Base-by-base conservation (phyloP, 2,113 vertebrate species). In the Protomyctophum bolini region DNA sequence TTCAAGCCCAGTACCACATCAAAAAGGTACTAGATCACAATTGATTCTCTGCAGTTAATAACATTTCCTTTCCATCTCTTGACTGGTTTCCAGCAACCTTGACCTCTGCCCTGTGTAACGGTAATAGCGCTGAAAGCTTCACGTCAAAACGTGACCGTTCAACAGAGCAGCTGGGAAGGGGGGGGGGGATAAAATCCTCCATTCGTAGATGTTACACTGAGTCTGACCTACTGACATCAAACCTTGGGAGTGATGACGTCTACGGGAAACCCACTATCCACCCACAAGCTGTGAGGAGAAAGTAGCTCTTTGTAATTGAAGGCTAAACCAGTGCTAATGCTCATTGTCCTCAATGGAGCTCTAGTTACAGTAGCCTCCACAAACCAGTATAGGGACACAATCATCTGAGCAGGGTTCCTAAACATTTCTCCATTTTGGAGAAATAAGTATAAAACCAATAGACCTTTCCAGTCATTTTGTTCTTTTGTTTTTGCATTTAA, bases 181-280 rank as follows among this genome's bases (percentile, higher is more conserved):
- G 14, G 2, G 28, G 21, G 14, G 54, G 14, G 28, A 61, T 61
- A 56, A 49, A 63, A 52, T 72, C 60, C 7, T 28, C 1, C 1
- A 73, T 66, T 52, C 75, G 41, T 75, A 0, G 1, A 55, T 64
- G 62, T 68, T 69, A 56, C 55, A 54, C 15, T 68, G 33, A 41
- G 33, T 41, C 33, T 41, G 75, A 73, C 70, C 66, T 48, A 64
- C 59, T 75, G 75, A 81, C 75, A 73, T 64, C 46, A n/a, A 66
- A 56, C 51, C 65, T 63, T 56, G 4, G 4, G 11, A 59, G 15
- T 8, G 11, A 33, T 48, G 46, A 66, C 14, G 11, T 65, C 11
- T 8, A 3, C 41, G 52, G 15, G 73, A 45, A 45, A 66, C 8
- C 21, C 55, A 65, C 5, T 56, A 21, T 1, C 21, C 21, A 21